Conservation (phyloP, 2,113 vertebrate species). For the Oceanites oceanicus region DNA sequence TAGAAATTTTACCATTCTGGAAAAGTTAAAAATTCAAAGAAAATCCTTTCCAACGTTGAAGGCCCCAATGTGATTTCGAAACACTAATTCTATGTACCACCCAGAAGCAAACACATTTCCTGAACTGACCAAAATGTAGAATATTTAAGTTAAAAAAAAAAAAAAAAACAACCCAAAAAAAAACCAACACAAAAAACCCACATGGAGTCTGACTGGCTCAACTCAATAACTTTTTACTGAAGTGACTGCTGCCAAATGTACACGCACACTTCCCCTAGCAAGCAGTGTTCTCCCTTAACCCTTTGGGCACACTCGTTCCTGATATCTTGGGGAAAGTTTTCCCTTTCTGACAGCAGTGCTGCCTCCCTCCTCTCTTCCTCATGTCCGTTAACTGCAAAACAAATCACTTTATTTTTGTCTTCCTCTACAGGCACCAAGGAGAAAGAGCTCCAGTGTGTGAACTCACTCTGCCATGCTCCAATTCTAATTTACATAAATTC, state of each 20-base stretch:
- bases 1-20: constrained; percentile 42
- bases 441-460: background rate
- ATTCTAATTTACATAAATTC: background rate
- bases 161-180: too few relatives aligned
- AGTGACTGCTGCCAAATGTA: constrained; percentile 50
- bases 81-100: constrained; percentile 58
- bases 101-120: constrained; percentile 56
- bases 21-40: constrained; percentile 55
- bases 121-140: constrained; percentile 56
- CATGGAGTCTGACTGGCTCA: constrained; percentile 52
- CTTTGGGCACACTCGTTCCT: constrained; percentile 2
- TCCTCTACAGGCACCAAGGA: background rate
- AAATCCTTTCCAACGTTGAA: constrained; percentile 21
- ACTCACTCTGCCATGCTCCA: background rate
- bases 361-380: background rate
- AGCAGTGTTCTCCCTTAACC: constrained; percentile 52
- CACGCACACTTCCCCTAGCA: constrained; percentile 19
- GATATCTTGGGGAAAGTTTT: background rate
- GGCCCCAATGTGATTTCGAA: constrained; percentile 45
- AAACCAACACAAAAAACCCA: constrained; percentile 4
- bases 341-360: background rate
- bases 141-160: constrained; percentile 30
- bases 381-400: background rate
- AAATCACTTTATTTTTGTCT: background rate
- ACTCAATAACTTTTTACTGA: constrained; percentile 60